Evolutionary conservation across 2,797 vertebrate species (phyloP).

Genomic region (Lemur catta): DNA sequence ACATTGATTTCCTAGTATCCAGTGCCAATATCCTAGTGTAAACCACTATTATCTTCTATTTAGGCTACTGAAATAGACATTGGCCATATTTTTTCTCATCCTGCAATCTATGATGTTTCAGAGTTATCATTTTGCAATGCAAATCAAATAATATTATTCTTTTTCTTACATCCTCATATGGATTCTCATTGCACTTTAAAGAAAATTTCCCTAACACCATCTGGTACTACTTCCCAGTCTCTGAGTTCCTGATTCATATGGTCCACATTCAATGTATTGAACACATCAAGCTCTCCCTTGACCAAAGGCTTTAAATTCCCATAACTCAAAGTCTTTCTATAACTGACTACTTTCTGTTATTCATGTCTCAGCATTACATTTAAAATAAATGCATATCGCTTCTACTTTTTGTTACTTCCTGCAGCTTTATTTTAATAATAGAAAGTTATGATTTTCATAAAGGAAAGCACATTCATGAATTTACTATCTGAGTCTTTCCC

Average conservation of each 20-base stretch:
- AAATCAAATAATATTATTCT: not conserved
- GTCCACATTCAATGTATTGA: not conserved
- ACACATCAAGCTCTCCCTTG: not conserved
- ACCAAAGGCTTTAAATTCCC: not conserved
- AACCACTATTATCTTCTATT: not conserved
- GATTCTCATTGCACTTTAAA: not conserved
- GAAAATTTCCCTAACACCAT: not conserved
- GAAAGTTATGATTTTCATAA: not conserved
- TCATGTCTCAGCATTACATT: not conserved
- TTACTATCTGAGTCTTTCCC: not conserved
- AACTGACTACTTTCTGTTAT: not conserved
- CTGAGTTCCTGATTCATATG: not conserved
- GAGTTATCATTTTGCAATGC: not conserved
- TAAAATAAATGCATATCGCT: not conserved
- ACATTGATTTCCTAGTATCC: not conserved
- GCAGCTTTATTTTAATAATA: not conserved
- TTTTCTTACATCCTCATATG: not conserved
- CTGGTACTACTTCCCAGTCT: not conserved
- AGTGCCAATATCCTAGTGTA: not conserved
- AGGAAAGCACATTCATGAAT: not conserved
- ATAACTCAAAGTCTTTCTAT: not conserved
- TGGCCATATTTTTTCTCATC: not conserved
- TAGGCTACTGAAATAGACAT: not conserved
- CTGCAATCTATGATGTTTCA: not conserved
- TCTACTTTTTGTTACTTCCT: not conserved